Conservation (phyloP, 2,888 invertebrate species). For the Leptopilina myrica region DNA sequence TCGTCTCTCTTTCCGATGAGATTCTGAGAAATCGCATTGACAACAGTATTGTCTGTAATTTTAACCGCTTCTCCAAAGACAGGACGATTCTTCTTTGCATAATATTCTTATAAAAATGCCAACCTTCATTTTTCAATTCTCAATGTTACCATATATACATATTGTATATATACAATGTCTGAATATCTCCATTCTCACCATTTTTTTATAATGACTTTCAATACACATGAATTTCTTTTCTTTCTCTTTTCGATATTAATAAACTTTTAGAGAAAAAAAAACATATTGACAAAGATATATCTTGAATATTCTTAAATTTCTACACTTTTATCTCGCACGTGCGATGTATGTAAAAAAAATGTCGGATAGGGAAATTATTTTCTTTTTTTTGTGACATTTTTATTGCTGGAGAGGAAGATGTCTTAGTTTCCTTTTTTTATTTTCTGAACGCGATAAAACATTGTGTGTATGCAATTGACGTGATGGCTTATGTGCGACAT, state of each 20-base stretch:
- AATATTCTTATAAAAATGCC: constrained; percentile 6
- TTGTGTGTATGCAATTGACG: neutral
- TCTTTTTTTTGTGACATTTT: no score
- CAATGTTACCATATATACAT: neutral
- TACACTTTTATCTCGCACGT: no score
- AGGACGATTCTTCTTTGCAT: constrained; percentile 28
- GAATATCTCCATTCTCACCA: neutral
- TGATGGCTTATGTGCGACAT: constrained; percentile 9
- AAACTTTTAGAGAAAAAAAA: no score
- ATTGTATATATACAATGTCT: constrained; percentile 6
- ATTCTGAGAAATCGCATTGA: constrained; percentile 36
- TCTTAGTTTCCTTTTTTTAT: no score
- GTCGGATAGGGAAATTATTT: no score
- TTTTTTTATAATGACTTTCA: neutral
- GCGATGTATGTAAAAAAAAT: no score
- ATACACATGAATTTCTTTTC: neutral
- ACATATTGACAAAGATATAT: no score
- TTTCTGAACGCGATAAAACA: no score
- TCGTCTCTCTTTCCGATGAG: constrained; percentile 1
- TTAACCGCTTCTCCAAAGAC: constrained; percentile 24
- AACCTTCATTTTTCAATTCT: constrained; percentile 31
- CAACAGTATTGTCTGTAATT: constrained; percentile 33
- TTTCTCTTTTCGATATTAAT: neutral
- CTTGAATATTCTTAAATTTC: no score
- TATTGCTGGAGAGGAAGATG: no score